Conservation (phyloP, 1,140 invertebrate genomes). For the Hylyphantes graminicola region DNA sequence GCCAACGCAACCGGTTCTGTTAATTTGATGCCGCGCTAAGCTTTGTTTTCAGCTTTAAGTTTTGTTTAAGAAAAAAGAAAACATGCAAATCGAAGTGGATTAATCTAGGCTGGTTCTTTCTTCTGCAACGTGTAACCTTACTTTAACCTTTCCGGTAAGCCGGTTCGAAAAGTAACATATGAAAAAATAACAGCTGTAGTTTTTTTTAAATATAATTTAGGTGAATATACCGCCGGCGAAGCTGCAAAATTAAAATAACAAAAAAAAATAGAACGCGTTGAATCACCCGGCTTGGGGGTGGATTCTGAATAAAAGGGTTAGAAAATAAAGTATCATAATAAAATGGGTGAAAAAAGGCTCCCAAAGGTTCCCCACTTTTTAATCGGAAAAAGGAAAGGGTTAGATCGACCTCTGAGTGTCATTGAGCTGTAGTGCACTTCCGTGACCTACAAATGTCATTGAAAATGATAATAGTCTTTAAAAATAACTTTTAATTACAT, state of each 20-base stretch:
- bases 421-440: constrained; percentile 28
- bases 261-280: not conserved
- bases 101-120: too few species aligned
- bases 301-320: constrained; percentile 31
- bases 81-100: constrained; percentile 12
- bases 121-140: constrained; percentile 10
- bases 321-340: constrained; percentile 37
- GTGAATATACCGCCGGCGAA: constrained; percentile 6
- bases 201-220: not conserved
- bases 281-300: constrained; percentile 33
- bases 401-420: constrained; percentile 45
- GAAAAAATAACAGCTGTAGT: too few species aligned
- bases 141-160: constrained; percentile 14
- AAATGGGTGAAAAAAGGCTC: not conserved
- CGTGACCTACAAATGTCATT: constrained; percentile 49
- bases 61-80: not conserved
- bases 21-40: not conserved
- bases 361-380: constrained; percentile 2
- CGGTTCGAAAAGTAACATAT: not conserved
- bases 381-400: constrained; percentile 47
- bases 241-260: not conserved
- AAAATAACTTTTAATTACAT: not conserved
- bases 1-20: too few species aligned
- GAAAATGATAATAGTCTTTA: constrained; percentile 1
- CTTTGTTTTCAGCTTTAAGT: constrained; percentile 1